Percentiles rank a stretch among this genome's conserved stretches.
Conservation (phyloP, 2,797 vertebrate species). For the Smutsia gigantea region DNA sequence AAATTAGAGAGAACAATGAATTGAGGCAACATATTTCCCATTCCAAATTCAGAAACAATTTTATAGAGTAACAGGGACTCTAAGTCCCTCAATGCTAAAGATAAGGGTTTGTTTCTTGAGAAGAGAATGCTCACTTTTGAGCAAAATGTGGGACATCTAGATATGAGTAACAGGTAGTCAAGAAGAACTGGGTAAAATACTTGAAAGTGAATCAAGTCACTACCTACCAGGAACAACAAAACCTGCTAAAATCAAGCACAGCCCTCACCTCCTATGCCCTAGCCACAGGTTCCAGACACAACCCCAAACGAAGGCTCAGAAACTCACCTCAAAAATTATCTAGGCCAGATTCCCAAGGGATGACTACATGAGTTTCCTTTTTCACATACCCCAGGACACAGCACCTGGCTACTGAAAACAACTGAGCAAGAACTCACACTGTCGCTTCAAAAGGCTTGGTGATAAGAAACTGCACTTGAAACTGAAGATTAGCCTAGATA, state of each 20-base stretch:
- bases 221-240: neutral
- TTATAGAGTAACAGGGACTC: neutral
- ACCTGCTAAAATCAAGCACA: neutral
- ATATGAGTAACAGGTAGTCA: neutral
- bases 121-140: neutral
- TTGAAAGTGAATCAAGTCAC: neutral
- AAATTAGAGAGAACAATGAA: neutral
- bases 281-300: neutral
- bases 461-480: neutral
- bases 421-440: neutral
- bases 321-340: neutral
- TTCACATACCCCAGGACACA: neutral
- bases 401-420: neutral
- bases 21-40: neutral
- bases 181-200: neutral
- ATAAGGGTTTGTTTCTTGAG: neutral
- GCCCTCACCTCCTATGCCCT: neutral
- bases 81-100: neutral
- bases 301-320: neutral
- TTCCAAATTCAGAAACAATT: slow-evolving; percentile 29
- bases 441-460: neutral
- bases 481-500: neutral
- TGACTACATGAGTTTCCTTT: neutral
- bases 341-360: neutral
- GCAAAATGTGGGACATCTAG: neutral